phyloP scores from a whole-genome alignment of 2,888 invertebrate genomes.

The Hemicrepidius hirtus region DNA sequence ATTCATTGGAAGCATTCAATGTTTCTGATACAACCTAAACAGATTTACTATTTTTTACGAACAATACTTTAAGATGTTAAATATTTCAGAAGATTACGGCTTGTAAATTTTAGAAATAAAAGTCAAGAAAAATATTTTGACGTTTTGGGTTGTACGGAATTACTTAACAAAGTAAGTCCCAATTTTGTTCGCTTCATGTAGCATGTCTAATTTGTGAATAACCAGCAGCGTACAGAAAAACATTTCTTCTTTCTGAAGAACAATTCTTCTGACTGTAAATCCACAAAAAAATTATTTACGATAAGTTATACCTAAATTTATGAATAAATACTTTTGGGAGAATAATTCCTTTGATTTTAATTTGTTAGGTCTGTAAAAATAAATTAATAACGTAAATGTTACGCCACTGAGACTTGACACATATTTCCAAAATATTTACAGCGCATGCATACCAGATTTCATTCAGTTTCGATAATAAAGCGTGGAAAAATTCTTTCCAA shows the following conservation, averaged over 20 bases:
- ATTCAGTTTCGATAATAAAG: conserved; percentile 31
- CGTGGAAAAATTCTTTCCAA: conserved; percentile 35
- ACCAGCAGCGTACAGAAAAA: conserved; percentile 2
- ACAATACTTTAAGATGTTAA: background rate
- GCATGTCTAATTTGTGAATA: conserved; percentile 19
- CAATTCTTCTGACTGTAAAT: too few species aligned
- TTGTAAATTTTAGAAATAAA: conserved; percentile 26
- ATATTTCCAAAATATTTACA: conserved; percentile 26
- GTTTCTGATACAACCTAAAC: too few species aligned
- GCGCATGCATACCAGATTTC: conserved; percentile 17
- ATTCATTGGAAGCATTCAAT: too few species aligned
- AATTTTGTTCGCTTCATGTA: background rate
- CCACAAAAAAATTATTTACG: too few species aligned
- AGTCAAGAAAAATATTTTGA: conserved; percentile 36
- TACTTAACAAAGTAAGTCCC: conserved; percentile 13
- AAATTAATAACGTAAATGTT: background rate
- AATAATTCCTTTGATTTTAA: too few species aligned
- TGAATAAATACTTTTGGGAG: too few species aligned
- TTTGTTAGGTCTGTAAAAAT: too few species aligned
- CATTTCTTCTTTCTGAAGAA: too few species aligned
- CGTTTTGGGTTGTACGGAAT: conserved; percentile 34
- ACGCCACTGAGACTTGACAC: conserved; percentile 17
- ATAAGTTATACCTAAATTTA: too few species aligned
- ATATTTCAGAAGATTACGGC: conserved; percentile 2
- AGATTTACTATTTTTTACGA: too few species aligned